Base-by-base conservation (phyloP, 1,140 invertebrate genomes). In the Drosophila watanabei region DNA sequence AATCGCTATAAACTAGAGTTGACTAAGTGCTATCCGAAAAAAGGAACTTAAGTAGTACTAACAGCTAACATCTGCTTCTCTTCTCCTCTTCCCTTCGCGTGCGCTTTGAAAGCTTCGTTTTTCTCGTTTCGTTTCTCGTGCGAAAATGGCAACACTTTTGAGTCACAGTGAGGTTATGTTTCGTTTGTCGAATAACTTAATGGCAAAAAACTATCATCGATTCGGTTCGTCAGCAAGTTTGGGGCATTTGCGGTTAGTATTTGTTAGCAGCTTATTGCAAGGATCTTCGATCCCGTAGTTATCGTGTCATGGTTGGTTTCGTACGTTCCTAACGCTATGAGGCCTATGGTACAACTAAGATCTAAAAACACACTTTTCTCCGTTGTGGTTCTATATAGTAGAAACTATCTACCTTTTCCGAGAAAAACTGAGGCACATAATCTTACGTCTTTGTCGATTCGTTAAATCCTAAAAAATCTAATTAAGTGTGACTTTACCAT, bases 371-470 rank as follows among this genome's bases (percentile, higher is more conserved):
- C 45, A 45, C 35, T 32, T 54, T 24, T 70, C 48, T 68, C 46
- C n/a, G 18, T 37, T 37, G 52, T 24, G 52, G 35, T 39, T 57
- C 5, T 39, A 28, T 39, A 28, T n/a, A 11, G 48, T 49, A 16
- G 16, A 49, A 49, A 41, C 66, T 48, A 51, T 32, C 24, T 24
- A 51, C 1, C 13, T 37, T 51, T 49, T 70, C 18, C 39, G 54
- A 69, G 62, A 71, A 88, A 57, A 88, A 89, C 86, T 90, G 86
- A 90, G 86, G 86, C 86, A 90, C 86, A 86, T 75, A 77, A 72
- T 63, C 33, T 82, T 80, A 82, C 82, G 86, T 90, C 64, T 80
- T 90, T 64, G 71, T 79, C 80, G 77, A 77, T 80, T 61, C 73
- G 37, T 80, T 24, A 48, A 69, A 37, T 28, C 30, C 64, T 68